A percentile compares a stretch with the other conserved stretches of the same genome.
Conservation (phyloP, 2,113 vertebrate species). For the Tretioscincus oriximinensis region DNA sequence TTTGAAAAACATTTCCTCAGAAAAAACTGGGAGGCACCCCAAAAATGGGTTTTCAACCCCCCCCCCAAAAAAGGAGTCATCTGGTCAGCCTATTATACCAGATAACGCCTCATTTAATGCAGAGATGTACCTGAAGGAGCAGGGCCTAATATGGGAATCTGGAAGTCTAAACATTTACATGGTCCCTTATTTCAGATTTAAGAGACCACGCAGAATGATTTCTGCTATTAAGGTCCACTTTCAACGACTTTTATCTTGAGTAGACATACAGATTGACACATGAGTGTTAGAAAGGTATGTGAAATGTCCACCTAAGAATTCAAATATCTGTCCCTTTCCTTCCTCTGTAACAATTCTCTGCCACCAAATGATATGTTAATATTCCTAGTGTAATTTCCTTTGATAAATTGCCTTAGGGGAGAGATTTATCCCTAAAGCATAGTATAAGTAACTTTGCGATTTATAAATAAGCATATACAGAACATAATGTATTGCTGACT, state of each 20-base stretch:
- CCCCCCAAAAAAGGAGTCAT: too few species aligned
- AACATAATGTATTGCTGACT: neutral
- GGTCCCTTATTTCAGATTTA: too few species aligned
- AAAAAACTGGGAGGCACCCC: too few species aligned
- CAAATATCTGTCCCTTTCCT: neutral
- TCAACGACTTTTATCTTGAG: neutral
- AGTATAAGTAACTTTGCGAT: neutral
- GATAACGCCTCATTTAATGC: too few species aligned
- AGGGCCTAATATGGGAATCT: too few species aligned
- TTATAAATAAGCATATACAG: neutral
- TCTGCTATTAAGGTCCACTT: neutral
- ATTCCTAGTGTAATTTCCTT: neutral
- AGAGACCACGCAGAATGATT: too few species aligned
- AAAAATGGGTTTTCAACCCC: too few species aligned
- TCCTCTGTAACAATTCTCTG: neutral
- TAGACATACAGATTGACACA: neutral
- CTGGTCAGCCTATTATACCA: too few species aligned
- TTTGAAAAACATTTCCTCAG: too few species aligned
- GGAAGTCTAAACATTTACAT: too few species aligned
- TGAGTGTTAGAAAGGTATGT: neutral
- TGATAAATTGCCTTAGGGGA: neutral
- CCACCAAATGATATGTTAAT: neutral
- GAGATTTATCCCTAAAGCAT: neutral
- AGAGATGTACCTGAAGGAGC: too few species aligned
- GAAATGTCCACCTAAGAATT: neutral